Percentiles rank a stretch among this genome's conserved stretches.
phyloP scores from a whole-genome alignment of 2,888 invertebrate genomes.

The Trichogramma evanescens region DNA sequence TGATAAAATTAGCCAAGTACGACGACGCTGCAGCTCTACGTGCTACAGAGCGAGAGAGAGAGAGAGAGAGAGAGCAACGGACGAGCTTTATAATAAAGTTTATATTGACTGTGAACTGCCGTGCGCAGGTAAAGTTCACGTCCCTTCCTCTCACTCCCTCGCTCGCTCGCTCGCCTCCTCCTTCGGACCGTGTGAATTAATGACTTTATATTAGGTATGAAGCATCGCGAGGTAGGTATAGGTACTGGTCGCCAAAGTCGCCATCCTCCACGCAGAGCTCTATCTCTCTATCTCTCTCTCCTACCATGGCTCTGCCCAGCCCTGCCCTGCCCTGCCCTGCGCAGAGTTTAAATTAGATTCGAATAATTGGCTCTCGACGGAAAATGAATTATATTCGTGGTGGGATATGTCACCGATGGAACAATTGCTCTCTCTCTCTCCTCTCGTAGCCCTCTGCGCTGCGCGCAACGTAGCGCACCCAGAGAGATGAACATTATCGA shows the following conservation, averaged over 20 bases:
- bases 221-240: neutral
- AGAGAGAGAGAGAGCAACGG: no score
- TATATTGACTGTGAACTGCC: conserved; percentile 2
- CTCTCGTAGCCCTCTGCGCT: no score
- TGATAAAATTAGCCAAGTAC: conserved; percentile 11
- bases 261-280: no score
- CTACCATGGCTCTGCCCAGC: no score
- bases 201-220: conserved; percentile 22
- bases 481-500: no score
- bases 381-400: conserved; percentile 21
- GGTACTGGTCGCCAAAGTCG: no score
- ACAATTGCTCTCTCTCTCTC: no score
- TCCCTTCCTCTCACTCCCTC: conserved; percentile 8
- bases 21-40: no score
- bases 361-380: conserved; percentile 25
- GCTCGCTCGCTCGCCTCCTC: conserved; percentile 20
- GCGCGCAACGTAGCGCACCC: no score
- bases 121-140: conserved; percentile 21
- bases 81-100: conserved; percentile 25
- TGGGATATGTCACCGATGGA: no score
- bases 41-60: no score
- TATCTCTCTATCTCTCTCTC: no score
- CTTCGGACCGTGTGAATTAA: conserved; percentile 28
- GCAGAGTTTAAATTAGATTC: conserved; percentile 35
- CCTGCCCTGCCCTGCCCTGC: neutral